Conservation (phyloP, 2,113 vertebrate genomes). For the Halichoeres trimaculatus region DNA sequence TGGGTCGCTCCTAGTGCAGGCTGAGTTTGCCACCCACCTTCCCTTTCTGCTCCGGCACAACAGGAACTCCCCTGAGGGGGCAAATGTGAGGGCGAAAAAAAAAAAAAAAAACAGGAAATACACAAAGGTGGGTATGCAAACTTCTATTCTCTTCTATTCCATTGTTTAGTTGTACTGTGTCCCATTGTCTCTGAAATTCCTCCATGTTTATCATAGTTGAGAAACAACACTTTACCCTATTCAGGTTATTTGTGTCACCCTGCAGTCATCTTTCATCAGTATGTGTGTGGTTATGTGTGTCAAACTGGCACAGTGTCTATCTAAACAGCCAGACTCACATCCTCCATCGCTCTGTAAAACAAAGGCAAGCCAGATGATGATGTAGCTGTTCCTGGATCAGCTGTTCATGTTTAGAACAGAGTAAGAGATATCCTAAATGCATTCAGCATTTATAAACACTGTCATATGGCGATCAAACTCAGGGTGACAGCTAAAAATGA, state of each 20-base stretch:
- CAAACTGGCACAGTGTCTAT: constrained; percentile 69
- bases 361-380: constrained; percentile 46
- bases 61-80: constrained; percentile 61
- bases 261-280: not conserved
- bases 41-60: constrained; percentile 59
- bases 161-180: constrained; percentile 5
- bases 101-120: constrained; percentile 54
- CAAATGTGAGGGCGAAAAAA: constrained; percentile 61
- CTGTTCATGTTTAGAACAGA: constrained; percentile 16
- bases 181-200: constrained; percentile 14
- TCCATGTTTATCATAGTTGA: constrained; percentile 17
- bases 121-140: constrained; percentile 44
- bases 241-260: constrained; percentile 6
- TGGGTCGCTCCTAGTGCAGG: constrained; percentile 44
- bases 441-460: constrained; percentile 39
- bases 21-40: constrained; percentile 66
- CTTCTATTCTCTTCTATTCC: constrained; percentile 17
- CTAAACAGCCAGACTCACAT: constrained; percentile 61
- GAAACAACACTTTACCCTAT: not conserved
- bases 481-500: constrained; percentile 40
- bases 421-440: constrained; percentile 46
- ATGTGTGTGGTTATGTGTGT: constrained; percentile 7
- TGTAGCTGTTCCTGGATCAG: constrained; percentile 23
- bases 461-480: constrained; percentile 40
- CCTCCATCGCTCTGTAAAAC: constrained; percentile 40